Evolutionary conservation across 2,888 invertebrate species (phyloP), one percentile per base, ranked within the genome.

Genomic region (Agrotis ipsilon): DNA sequence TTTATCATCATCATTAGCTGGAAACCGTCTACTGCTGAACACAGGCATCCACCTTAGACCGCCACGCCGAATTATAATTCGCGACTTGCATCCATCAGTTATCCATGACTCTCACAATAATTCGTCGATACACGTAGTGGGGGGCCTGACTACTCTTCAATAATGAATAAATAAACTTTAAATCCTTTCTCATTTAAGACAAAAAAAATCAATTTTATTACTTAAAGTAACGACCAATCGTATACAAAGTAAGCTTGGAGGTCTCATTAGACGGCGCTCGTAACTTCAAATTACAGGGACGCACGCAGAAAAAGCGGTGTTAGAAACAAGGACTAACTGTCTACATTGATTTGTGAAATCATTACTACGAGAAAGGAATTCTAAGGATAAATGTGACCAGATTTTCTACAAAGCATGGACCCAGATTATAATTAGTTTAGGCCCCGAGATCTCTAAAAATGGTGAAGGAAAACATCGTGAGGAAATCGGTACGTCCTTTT

Each of bases 211-310:
- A 18, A 54, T 32, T 58, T 18, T 9, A 1, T 7, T 27, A 27
- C n/a, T 21, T 16, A 13, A 73, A 61, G 49, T 49, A 73, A 72
- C 21, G n/a, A 21, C 39, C 46, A 51, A 63, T 58, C 9, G 58
- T 48, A 51, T 18, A 57, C 6, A 51, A 39, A 24, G 16, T n/a
- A 21, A 18, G n/a, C 11, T 21, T n/a, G 58, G 32, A 65, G 46
- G 67, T 46, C 59, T 69, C 68, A 67, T 81, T 70, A 81, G 51
- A 16, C 54, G 51, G 14, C 9, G 58, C 13, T 78, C 72, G 76
- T 75, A 76, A 79, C 59, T 65, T 16, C 67, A 73, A 73, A 82
- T 79, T 65, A 73, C 61, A 46, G 43, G 21, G 66, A 32, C 67
- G 48, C 49, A 64, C 64, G 9, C 57, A n/a, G 49, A 59, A 73